Percentiles rank a stretch among this genome's conserved stretches.
These are phyloP conservation scores for Todus mexicanus DNA, from an alignment of 2,797 vertebrate genomes.

Conservation along the genomic window DNA sequence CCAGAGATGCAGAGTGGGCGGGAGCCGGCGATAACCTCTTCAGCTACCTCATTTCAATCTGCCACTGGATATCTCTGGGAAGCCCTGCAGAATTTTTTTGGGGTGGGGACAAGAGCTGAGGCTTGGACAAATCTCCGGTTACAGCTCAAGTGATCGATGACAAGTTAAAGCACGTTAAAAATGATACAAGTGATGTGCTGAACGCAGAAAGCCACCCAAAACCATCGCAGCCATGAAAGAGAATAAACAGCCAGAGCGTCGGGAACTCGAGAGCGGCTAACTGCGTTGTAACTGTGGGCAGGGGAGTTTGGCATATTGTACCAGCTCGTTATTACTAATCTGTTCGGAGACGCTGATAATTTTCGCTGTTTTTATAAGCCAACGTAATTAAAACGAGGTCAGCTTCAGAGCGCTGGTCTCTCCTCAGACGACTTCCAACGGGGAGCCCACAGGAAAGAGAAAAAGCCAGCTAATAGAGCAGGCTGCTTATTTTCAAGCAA, in stretches of 20 bases:
- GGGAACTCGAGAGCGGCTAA: neutral
- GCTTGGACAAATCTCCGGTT: neutral
- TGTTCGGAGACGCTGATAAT: neutral
- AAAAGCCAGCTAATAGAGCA: neutral
- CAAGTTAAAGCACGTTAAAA: neutral
- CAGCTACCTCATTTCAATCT: neutral
- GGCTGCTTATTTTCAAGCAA: neutral
- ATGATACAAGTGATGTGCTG: neutral
- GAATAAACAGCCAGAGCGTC: neutral
- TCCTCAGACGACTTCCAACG: neutral
- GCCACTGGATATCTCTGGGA: neutral
- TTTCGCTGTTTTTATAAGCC: neutral
- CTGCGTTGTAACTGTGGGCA: neutral
- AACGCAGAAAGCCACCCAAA: neutral
- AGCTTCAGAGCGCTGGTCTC: neutral
- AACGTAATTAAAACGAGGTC: neutral
- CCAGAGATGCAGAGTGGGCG: neutral
- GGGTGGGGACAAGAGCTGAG: neutral
- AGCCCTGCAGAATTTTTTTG: neutral
- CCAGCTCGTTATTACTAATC: neutral
- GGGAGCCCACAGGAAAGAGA: neutral
- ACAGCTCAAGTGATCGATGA: neutral
- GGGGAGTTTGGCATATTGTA: neutral
- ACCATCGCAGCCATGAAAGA: neutral
- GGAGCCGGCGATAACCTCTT: neutral